Percentiles rank a stretch among this genome's conserved stretches.
phyloP scores from a whole-genome alignment of 1,140 invertebrate genomes.

The Lysiphlebus fabarum region DNA sequence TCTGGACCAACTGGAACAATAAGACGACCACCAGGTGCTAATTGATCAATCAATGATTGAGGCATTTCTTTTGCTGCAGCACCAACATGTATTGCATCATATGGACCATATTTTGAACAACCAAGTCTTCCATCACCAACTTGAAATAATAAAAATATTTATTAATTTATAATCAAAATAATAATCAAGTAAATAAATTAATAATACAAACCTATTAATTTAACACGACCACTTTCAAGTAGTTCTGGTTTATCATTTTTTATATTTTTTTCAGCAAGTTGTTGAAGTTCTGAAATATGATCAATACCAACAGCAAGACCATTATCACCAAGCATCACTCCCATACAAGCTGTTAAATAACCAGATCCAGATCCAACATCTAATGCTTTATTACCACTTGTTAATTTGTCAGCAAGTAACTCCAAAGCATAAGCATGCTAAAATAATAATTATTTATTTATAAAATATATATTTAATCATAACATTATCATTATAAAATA shows the following conservation, averaged over 20 bases:
- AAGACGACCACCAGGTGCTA: constrained; percentile 80
- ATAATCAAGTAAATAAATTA: neutral
- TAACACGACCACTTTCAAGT: constrained; percentile 63
- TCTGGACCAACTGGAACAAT: constrained; percentile 89
- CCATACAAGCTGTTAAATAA: constrained; percentile 95
- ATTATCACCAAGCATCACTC: constrained; percentile 74
- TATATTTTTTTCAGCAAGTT: constrained; percentile 74
- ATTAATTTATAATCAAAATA: constrained; percentile 1
- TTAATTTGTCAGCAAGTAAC: constrained; percentile 77
- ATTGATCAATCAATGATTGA: constrained; percentile 64
- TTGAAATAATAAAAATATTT: constrained; percentile 41
- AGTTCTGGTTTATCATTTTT: constrained; percentile 70
- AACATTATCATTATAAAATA: constrained; percentile 47
- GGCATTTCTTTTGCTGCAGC: constrained; percentile 81
- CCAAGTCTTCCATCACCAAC: constrained; percentile 85
- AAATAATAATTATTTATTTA: constrained; percentile 32
- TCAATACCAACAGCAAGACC: constrained; percentile 87
- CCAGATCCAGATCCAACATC: constrained; percentile 96
- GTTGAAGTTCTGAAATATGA: constrained; percentile 84
- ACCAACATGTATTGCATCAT: constrained; percentile 92
- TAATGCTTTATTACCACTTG: constrained; percentile 74
- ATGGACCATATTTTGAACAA: constrained; percentile 70
- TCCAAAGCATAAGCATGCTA: constrained; percentile 93
- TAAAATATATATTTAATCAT: constrained; percentile 13
- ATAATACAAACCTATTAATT: constrained; percentile 64